Evolutionary conservation across 2,797 vertebrate genomes (phyloP).

Genomic region (Bradypodion ventrale): DNA sequence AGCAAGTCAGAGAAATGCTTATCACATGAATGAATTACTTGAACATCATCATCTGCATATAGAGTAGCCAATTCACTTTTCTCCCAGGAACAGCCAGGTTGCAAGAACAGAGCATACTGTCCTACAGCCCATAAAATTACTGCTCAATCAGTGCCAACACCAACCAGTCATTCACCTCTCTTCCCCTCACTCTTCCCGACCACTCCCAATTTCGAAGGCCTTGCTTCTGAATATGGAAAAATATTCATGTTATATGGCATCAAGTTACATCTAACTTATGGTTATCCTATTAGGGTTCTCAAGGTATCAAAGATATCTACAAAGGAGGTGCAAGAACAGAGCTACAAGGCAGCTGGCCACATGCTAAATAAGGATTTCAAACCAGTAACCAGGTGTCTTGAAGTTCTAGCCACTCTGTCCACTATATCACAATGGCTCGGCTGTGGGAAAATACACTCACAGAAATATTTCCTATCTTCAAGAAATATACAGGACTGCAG

Average conservation of each 20-base stretch:
- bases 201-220: background rate
- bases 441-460: background rate
- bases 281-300: too few relatives aligned
- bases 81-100: background rate
- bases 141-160: background rate
- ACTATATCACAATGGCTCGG: too few relatives aligned
- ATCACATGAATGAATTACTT: constrained; percentile 41
- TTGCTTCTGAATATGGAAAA: background rate
- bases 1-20: constrained; percentile 33
- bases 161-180: background rate
- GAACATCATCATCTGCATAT: constrained; percentile 34
- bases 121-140: background rate
- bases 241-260: background rate
- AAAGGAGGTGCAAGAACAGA: background rate
- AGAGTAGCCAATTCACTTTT: constrained; percentile 14
- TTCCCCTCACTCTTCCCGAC: background rate
- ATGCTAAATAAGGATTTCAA: too few relatives aligned
- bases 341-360: too few relatives aligned
- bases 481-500: too few relatives aligned
- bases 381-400: too few relatives aligned
- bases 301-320: background rate
- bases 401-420: too few relatives aligned
- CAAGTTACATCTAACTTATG: background rate
- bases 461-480: background rate
- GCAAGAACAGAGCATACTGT: background rate